Evolutionary conservation across 2,888 invertebrate genomes (phyloP).

Genomic region (Encarsia formosa): DNA sequence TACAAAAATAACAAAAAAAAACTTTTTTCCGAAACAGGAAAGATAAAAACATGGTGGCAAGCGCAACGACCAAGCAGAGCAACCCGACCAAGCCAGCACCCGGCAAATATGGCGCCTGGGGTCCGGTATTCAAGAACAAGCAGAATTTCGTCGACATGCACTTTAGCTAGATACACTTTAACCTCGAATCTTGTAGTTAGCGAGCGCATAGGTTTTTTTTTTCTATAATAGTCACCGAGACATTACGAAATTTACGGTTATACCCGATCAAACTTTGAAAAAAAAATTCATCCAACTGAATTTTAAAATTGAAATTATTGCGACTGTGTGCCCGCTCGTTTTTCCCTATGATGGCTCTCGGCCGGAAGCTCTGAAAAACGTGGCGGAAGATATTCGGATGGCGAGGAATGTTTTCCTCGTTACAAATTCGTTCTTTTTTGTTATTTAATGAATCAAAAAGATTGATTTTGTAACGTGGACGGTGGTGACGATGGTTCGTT

Average conservation of each 20-base stretch:
- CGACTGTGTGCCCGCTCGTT: not conserved
- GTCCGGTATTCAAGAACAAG: conserved; percentile 70
- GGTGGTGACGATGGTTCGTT: conserved; percentile 35
- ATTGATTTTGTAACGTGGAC: conserved; percentile 6
- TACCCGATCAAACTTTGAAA: too few species aligned
- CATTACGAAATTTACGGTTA: not conserved
- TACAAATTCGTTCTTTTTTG: conserved; percentile 1
- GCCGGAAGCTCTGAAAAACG: conserved; percentile 14
- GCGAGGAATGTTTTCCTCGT: conserved; percentile 6
- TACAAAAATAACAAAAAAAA: too few species aligned
- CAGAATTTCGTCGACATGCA: conserved; percentile 71
- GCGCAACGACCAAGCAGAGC: conserved; percentile 12
- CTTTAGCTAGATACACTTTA: conserved; percentile 27
- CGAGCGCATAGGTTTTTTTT: not conserved
- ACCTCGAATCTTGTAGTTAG: not conserved
- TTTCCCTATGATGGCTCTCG: conserved; percentile 13
- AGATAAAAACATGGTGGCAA: conserved; percentile 32
- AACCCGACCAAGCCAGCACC: not conserved
- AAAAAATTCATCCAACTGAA: too few species aligned
- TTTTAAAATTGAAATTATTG: not conserved
- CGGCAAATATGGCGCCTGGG: conserved; percentile 63
- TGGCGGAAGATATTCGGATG: conserved; percentile 1
- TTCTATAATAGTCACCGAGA: not conserved
- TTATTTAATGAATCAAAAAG: not conserved
- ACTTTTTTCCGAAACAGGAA: conserved; percentile 39